Base-by-base conservation (phyloP, 2,888 invertebrate species). In the Ceramica pisi region DNA sequence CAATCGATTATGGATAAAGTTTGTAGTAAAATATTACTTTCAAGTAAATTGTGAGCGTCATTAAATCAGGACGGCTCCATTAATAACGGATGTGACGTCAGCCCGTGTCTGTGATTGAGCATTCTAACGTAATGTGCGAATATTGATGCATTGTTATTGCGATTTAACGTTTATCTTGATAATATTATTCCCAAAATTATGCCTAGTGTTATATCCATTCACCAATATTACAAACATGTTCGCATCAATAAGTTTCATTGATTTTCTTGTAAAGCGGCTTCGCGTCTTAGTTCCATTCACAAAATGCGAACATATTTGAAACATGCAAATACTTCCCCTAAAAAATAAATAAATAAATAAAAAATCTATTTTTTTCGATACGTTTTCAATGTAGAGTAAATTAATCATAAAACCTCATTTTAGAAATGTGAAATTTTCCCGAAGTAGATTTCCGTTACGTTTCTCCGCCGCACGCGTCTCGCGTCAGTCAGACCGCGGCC, bases 401-500 rank as follows among this genome's bases (percentile, higher is more conserved):
- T 41, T 41, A 41, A 14, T 41, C 12, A 41, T 41, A 6, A 19
- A 46, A 19, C 2, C 2, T 26, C 1, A 14, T 19, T 53, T 53
- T 26, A 53, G 26, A n/a, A 31, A n/a, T 38, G 38, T 26, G 9
- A 21, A 9, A 26, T 26, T 31, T 23, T 50, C 0, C 19, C 19
- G 16, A 26, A 26, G 14, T 46, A 38, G 16, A 38, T 44, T 41
- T n/a, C 19, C 9, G n/a, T 38, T 23, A 23, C 41, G n/a, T 41
- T n/a, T 2, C 19, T 56, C 61, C 53, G 16, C 26, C 26, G 75
- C 69, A 26, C 26, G 26, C 26, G 26, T 26, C 14, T 4, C 3
- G 14, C 78, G 67, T 80, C 82, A 86, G 80, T 71, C 78, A 84
- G 85, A 84, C 78, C 78, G 72, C 81, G 68, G 76, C 78, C 86